These are phyloP conservation scores for Phylloscopus trochiloides DNA, from an alignment of 2,113 vertebrate species.

Conservation along the genomic window DNA sequence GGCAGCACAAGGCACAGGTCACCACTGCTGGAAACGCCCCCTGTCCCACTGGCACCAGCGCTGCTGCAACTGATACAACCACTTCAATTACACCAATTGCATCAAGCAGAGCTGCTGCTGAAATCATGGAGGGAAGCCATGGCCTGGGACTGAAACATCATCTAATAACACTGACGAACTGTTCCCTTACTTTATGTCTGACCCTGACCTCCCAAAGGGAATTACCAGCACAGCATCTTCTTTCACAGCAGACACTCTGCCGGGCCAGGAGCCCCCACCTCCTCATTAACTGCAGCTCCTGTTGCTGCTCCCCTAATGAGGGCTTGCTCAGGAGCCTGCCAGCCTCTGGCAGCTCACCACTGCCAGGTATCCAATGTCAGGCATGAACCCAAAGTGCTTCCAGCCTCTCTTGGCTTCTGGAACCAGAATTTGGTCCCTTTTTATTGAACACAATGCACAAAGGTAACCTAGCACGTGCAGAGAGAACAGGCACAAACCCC, in stretches of 20 bases:
- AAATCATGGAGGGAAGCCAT: not conserved
- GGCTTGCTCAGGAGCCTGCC: not conserved
- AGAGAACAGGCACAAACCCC: not conserved
- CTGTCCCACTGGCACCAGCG: not conserved
- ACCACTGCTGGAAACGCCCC: not conserved
- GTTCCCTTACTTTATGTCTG: not conserved
- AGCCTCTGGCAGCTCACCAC: not conserved
- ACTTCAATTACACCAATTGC: not conserved
- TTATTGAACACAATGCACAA: not conserved
- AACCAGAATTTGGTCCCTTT: not conserved
- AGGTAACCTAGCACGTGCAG: accelerated
- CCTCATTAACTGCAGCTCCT: constrained; percentile 7
- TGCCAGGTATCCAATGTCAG: not conserved
- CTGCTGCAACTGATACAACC: not conserved
- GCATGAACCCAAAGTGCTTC: not conserved
- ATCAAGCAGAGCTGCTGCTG: not conserved
- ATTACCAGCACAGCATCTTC: not conserved
- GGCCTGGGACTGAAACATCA: not conserved
- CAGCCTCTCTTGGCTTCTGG: not conserved
- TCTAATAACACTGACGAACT: not conserved
- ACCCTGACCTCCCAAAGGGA: constrained; percentile 30
- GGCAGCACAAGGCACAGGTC: not conserved
- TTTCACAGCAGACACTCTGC: not conserved
- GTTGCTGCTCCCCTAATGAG: not conserved
- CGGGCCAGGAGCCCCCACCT: not conserved